Base-by-base conservation (phyloP, 2,797 vertebrate genomes). In the Clarias laeviceps region DNA sequence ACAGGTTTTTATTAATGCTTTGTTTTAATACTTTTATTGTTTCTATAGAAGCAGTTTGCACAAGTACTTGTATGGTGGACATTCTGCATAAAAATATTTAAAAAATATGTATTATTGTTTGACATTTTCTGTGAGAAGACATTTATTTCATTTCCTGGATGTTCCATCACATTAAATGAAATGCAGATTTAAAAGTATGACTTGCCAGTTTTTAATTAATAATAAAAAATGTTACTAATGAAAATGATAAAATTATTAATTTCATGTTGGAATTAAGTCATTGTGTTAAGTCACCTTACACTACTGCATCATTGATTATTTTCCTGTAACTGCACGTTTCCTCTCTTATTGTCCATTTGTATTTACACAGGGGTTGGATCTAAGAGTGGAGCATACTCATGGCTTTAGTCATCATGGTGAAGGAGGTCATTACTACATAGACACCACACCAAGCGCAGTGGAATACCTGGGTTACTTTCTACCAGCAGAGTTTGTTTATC, bases 401-500 rank as follows among this genome's bases (percentile, higher is more conserved):
- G 96, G 96, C 61, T 99, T 99, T 91, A 99, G 98, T 91, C 95
- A 96, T 82, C 97, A 99, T 0, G 97, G 98, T 72, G 96, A 99
- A 91, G 98, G 98, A 0, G 98, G 98, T 0, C 98, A 99, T 92
- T 99, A 98, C 94, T 98, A 99, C 88, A 95, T 93, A 5, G 98
- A 99, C 91, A 99, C 96, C 34, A 99, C 97, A 0, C 98, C 98
- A 0, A 96, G 98, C 57, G 94, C 73, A 0, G 97, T 97, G 90
- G 96, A 97, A 85, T 99, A 99, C 90, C 90, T 96, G 88, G 98
- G 97, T 9, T 99, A 99, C 90, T 96, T 99, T 86, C 83, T 96
- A 86, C 97, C 97, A 0, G 98, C 98, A 0, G 97, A 99, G 91
- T 92, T 95, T 84, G 92, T 99, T 73, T 99, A 97, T 90, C 97